Conservation (phyloP, 1,140 invertebrate species). For the Olivierus martensii region DNA sequence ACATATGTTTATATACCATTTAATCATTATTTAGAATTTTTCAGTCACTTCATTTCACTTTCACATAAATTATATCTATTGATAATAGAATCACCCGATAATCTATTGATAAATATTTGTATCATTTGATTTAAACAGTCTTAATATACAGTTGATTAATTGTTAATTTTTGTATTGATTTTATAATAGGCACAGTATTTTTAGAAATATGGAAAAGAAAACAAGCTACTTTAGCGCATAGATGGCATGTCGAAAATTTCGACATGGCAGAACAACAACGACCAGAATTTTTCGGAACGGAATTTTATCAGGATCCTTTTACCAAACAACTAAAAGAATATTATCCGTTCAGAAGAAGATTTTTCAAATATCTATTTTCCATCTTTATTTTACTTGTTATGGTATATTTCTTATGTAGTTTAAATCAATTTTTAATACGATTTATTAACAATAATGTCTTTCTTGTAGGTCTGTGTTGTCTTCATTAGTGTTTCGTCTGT, state of each 20-base stretch:
- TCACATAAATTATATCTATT: too few species aligned
- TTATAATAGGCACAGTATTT: slow-evolving; percentile 31
- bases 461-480: slow-evolving; percentile 3
- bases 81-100: too few species aligned
- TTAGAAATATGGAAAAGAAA: slow-evolving; percentile 35
- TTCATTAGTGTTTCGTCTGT: slow-evolving; percentile 21
- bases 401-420: slow-evolving; percentile 22
- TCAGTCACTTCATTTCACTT: too few species aligned
- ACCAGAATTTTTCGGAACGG: slow-evolving; percentile 30
- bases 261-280: slow-evolving; percentile 32
- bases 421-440: too few species aligned
- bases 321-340: slow-evolving; percentile 24
- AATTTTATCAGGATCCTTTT: slow-evolving; percentile 24
- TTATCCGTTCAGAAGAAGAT: slow-evolving; percentile 26
- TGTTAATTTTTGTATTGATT: not conserved
- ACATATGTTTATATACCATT: too few species aligned
- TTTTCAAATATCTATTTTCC: slow-evolving; percentile 28
- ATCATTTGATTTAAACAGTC: too few species aligned
- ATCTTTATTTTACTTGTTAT: slow-evolving; percentile 27
- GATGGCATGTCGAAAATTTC: slow-evolving; percentile 36
- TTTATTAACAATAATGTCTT: too few species aligned
- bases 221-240: slow-evolving; percentile 29
- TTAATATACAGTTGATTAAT: too few species aligned
- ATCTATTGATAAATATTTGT: too few species aligned
- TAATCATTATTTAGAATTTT: too few species aligned